phyloP scores from a whole-genome alignment of 2,113 vertebrate species.

The Turdus rufiventris region DNA sequence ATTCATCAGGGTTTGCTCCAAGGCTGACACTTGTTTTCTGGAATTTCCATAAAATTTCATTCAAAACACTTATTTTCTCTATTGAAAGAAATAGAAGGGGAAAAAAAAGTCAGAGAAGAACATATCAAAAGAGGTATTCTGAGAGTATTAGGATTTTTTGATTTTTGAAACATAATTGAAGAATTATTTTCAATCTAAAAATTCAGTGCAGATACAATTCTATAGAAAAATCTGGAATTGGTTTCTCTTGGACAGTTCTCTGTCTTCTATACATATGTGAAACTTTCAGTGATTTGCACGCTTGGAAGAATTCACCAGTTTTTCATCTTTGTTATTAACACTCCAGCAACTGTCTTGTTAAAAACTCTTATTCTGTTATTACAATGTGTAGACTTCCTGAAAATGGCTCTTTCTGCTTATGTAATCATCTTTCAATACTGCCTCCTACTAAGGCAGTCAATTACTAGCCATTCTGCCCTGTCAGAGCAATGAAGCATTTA shows the following conservation, averaged over 20 bases:
- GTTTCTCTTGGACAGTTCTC: background rate
- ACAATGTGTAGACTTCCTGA: background rate
- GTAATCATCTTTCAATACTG: conserved; percentile 7
- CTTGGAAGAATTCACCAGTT: background rate
- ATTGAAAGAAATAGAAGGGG: background rate
- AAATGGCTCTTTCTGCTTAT: background rate
- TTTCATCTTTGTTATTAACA: conserved; percentile 32
- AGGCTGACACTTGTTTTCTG: conserved; percentile 23
- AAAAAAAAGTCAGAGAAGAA: background rate
- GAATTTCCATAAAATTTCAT: conserved; percentile 30
- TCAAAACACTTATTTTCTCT: background rate
- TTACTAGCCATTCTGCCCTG: background rate
- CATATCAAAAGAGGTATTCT: background rate
- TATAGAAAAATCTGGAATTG: background rate
- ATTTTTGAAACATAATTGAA: background rate
- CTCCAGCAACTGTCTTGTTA: background rate
- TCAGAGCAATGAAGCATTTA: conserved; percentile 35
- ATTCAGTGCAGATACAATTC: background rate
- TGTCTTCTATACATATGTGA: background rate
- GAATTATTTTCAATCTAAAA: conserved; percentile 21
- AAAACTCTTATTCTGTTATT: background rate
- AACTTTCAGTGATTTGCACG: background rate
- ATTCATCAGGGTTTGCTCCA: conserved; percentile 3
- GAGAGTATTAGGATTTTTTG: background rate
- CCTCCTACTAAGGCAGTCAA: background rate